A percentile compares a stretch with the other conserved stretches of the same genome.
These are phyloP conservation scores for Cabera pusaria DNA, from an alignment of 2,888 invertebrate species.

Conservation along the genomic window DNA sequence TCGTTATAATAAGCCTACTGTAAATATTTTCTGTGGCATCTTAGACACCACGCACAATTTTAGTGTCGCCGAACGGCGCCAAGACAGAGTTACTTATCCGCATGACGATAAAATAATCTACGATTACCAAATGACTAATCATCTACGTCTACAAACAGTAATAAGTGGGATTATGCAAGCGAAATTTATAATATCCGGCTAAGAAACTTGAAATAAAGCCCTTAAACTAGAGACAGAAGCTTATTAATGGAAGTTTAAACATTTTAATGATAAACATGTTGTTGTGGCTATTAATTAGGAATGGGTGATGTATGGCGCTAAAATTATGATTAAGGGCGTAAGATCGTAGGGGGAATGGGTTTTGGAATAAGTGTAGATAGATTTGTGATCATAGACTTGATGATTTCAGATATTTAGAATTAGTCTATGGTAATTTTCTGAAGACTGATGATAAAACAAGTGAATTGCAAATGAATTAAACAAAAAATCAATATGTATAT, in stretches of 20 bases:
- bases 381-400: no score
- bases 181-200: conserved; percentile 21
- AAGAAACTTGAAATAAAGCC: conserved; percentile 12
- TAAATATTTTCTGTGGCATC: no score
- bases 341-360: no score
- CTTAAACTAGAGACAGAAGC: background rate
- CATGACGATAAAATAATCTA: conserved; percentile 5
- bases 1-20: no score
- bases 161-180: conserved; percentile 27
- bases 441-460: no score
- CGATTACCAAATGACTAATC: conserved; percentile 12
- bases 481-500: no score
- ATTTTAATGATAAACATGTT: conserved; percentile 15
- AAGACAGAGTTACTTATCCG: background rate
- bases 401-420: no score
- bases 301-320: conserved; percentile 3
- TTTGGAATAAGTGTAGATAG: no score
- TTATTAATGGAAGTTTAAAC: conserved; percentile 15
- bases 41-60: no score
- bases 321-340: conserved; percentile 7
- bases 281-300: conserved; percentile 5
- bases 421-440: no score
- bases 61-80: conserved; percentile 8
- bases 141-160: conserved; percentile 12
- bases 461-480: no score